Base-by-base conservation (phyloP, 2,113 vertebrate genomes). In the Pluvialis apricaria region DNA sequence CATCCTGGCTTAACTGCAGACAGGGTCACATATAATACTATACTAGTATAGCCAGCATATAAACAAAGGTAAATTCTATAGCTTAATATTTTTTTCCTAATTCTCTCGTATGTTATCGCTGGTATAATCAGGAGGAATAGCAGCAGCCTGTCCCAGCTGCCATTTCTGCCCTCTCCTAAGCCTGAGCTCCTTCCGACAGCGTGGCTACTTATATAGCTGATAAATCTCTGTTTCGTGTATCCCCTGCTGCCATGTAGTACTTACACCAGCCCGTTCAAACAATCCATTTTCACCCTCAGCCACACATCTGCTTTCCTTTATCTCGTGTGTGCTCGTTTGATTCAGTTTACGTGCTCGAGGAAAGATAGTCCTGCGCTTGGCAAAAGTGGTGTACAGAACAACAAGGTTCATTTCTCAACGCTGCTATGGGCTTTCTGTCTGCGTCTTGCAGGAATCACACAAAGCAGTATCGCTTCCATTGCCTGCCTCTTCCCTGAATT, bases 331-430 rank as follows among this genome's bases (percentile, higher is more conserved):
- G 5, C 22, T 61, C 20, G 61, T 68, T 73, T 32, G 77, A 8
- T 21, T 40, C 31, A 25, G 5, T 26, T 45, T 36, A 32, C 1
- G 1, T 36, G 54, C 64, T 62, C 7, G 5, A 51, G 85, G 64
- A 10, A 15, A 19, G 62, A 29, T 5, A 4, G 68, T 29, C 12
- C 54, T 9, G 42, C 6, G 21, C 60, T 49, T 6, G 22, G 3
- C 40, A 38, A 4, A 6, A 14, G 4, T 0, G 21, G 17, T 3
- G 52, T 32, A 21, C 14, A 11, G 71, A 57, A 6, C 70, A 62
- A 0, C 49, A 28, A 24, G 55, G 28, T 38, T 58, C 52, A 4
- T 25, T 7, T 36, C 19, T 31, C 69, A 29, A 3, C n/a, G 0
- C 49, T 11, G 69, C 64, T 25, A 2, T 3, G 3, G 51, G 28